Conservation (phyloP, 2,797 vertebrate species). For the Thripadectes ignobilis region DNA sequence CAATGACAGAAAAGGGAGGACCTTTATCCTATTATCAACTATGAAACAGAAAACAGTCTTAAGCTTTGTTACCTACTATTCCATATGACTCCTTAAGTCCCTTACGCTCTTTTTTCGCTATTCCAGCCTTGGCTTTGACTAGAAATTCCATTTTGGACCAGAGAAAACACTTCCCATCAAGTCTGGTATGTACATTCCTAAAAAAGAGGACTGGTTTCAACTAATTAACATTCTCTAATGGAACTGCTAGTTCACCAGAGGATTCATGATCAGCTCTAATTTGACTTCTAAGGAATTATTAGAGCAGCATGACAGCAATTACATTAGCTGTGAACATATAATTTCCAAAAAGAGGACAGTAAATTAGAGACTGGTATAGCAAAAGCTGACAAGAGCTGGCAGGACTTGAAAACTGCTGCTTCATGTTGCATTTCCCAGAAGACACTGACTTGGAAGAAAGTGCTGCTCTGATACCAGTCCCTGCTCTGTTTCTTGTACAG, state of each 20-base stretch:
- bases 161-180: not conserved
- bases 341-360: not conserved
- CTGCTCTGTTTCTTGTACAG: not conserved
- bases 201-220: constrained; percentile 24
- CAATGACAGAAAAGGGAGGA: not conserved
- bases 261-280: not conserved
- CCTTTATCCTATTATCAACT: not conserved
- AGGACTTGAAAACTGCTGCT: not conserved
- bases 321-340: not conserved
- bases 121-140: constrained; percentile 8
- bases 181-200: constrained; percentile 34
- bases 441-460: not conserved
- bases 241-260: not conserved
- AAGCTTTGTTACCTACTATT: not conserved
- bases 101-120: not conserved
- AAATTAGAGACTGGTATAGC: not conserved
- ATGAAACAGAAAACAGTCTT: not conserved
- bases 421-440: constrained; percentile 16
- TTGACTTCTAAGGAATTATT: not conserved
- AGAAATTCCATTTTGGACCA: constrained; percentile 23
- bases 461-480: not conserved
- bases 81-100: not conserved
- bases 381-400: constrained; percentile 11
- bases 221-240: constrained; percentile 8
- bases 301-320: not conserved